Base-by-base conservation (phyloP, 1,140 invertebrate species). In the Cydia splendana region DNA sequence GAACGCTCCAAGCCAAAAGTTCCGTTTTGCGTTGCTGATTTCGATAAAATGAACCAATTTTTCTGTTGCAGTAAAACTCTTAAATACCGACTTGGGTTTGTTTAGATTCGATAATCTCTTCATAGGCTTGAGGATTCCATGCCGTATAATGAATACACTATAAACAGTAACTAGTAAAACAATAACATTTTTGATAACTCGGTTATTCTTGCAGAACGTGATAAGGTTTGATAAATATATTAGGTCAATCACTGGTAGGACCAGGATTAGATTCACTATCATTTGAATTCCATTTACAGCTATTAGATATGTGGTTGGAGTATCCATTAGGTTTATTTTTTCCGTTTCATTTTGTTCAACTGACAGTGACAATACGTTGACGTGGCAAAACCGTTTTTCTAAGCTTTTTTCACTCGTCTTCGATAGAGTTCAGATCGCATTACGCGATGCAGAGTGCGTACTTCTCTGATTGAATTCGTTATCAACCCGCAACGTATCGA, bases 401-500 rank as follows among this genome's bases (percentile, higher is more conserved):
- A 34, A 34, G 34, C 34, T 34, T 34, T 13, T 28, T n/a, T 24
- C n/a, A 10, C 5, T 28, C 57, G n/a, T 24, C 18, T 28, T 12
- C 67, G 15, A 71, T 71, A 71, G 67, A 67, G 57, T 67, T 67
- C 28, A 13, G 65, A 57, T 34, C 65, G 65, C 65, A 76, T 76
- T 76, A 71, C 76, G 76, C 48, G 57, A 80, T 75, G 75, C 75
- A 77, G 77, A 79, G 77, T 78, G 75, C 79, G 77, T 78, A 76
- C 80, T 80, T 77, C 76, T 74, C 79, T 86, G 83, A 86, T 86
- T 86, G 84, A 86, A 87, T 86, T 87, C 79, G 77, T 87, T 87
- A 87, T 87, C 84, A 83, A 82, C 78, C 80, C 76, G 78, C 80
- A 77, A 78, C 74, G 81, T 77, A 81, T 84, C 77, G 82, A 83